Percentiles rank a stretch among this genome's conserved stretches.
These are phyloP conservation scores for Nephrotoma appendiculata DNA, from an alignment of 2,888 invertebrate genomes.

Conservation along the genomic window DNA sequence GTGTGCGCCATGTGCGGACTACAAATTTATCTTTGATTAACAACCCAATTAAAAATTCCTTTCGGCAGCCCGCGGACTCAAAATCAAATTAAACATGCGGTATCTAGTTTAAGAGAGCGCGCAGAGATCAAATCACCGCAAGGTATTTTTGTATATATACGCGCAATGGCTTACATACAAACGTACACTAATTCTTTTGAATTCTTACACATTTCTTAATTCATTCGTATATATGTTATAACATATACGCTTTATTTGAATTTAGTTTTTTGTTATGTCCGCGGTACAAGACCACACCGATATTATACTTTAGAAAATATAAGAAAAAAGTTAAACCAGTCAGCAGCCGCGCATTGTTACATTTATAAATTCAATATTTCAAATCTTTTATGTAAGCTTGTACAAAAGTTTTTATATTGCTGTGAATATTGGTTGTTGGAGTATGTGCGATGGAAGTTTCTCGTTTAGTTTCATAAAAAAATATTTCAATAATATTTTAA, in stretches of 20 bases:
- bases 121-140: background rate
- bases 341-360: background rate
- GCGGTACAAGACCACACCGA: background rate
- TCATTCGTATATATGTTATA: background rate
- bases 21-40: background rate
- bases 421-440: background rate
- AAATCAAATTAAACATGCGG: background rate
- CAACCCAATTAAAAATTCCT: background rate
- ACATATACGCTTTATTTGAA: background rate
- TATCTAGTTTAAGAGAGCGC: background rate
- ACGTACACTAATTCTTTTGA: background rate
- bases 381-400: too few species aligned
- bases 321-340: background rate
- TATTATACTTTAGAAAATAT: background rate
- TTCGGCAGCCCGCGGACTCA: background rate
- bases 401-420: background rate
- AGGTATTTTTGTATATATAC: background rate
- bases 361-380: background rate
- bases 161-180: background rate
- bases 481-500: too few species aligned
- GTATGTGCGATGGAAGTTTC: background rate
- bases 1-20: too few species aligned
- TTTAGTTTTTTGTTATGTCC: background rate
- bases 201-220: background rate
- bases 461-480: background rate